A percentile compares a stretch with the other conserved stretches of the same genome.
These are phyloP conservation scores for Maniola jurtina DNA, from an alignment of 1,140 invertebrate genomes.

Conservation along the genomic window DNA sequence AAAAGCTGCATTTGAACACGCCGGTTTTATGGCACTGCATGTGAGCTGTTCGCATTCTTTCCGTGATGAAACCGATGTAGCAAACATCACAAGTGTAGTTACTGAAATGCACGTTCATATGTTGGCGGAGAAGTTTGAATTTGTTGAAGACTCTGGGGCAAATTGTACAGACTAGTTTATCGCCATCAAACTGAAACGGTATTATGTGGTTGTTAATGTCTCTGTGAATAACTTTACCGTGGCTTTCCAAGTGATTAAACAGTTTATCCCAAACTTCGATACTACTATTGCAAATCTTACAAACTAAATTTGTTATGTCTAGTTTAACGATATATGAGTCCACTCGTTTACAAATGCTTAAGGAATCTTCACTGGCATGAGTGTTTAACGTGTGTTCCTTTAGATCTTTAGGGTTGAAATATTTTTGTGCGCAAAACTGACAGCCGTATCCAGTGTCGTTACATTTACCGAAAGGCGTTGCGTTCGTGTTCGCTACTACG, in stretches of 20 bases:
- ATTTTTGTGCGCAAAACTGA: neutral
- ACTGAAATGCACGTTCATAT: neutral
- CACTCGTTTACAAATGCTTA: neutral
- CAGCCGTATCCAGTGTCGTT: neutral
- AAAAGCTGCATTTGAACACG: neutral
- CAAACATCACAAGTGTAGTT: neutral
- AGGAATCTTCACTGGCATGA: neutral
- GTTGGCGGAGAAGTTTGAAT: neutral
- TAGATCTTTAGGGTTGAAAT: neutral
- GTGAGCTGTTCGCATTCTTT: neutral
- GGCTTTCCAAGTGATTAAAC: neutral
- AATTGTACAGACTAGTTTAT: neutral
- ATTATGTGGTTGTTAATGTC: constrained; percentile 1
- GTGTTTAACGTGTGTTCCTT: neutral
- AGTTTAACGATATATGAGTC: neutral
- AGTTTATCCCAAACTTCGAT: neutral
- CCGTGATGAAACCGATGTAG: neutral
- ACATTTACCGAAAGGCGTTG: neutral
- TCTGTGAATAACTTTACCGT: neutral
- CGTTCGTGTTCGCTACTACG: neutral
- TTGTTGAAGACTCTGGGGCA: neutral
- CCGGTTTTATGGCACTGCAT: neutral
- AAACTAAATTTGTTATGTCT: neutral
- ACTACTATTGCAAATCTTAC: neutral
- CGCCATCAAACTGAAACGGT: neutral